Percentiles rank a stretch among this genome's conserved stretches.
phyloP scores from a whole-genome alignment of 2,113 vertebrate genomes.

The Centrocercus urophasianus region DNA sequence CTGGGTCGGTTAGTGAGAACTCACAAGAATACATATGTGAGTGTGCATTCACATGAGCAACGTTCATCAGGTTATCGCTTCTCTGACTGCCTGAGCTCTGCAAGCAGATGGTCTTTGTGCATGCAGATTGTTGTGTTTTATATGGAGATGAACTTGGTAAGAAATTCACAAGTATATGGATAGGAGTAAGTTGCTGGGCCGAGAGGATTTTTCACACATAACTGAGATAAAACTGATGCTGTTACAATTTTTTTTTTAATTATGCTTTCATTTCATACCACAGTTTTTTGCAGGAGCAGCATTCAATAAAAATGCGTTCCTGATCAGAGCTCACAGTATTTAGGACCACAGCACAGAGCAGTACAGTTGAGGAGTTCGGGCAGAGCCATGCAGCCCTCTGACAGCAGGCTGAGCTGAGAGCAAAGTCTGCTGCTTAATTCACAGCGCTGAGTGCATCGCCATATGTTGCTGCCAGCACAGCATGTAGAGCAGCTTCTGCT shows the following conservation, averaged over 20 bases:
- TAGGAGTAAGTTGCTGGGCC: background rate
- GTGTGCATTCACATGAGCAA: background rate
- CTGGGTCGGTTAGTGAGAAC: background rate
- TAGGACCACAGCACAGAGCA: rapidly evolving
- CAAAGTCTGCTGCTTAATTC: slow-evolving; percentile 21
- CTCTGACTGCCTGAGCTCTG: background rate
- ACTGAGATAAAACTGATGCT: background rate
- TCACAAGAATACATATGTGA: background rate
- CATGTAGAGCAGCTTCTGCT: slow-evolving; percentile 38
- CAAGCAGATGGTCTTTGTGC: slow-evolving; percentile 15
- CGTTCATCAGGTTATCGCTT: background rate
- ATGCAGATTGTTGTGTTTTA: background rate
- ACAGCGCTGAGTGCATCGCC: background rate
- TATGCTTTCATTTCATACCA: background rate
- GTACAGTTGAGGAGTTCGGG: background rate
- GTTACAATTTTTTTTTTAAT: background rate
- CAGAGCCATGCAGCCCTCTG: background rate
- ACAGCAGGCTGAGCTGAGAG: background rate
- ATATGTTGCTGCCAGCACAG: slow-evolving; percentile 44
- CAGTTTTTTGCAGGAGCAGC: background rate
- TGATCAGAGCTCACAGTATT: background rate
- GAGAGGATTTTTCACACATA: background rate
- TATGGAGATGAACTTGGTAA: background rate
- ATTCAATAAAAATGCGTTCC: background rate
- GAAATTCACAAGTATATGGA: background rate